These are phyloP conservation scores for Dinocampus coccinellae DNA, from an alignment of 2,888 invertebrate species.

Conservation along the genomic window DNA sequence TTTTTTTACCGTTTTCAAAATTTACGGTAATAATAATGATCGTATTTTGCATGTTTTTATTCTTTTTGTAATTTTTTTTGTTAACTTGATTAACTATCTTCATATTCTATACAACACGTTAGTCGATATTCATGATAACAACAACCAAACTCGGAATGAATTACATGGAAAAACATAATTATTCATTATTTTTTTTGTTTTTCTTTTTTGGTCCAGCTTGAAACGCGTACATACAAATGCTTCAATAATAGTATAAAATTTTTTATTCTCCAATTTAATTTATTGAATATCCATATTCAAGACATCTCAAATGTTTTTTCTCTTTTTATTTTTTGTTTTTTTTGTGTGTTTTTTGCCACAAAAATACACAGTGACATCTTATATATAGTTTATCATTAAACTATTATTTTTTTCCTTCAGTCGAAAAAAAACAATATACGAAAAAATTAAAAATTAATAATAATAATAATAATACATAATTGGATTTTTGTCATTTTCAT, in stretches of 20 bases:
- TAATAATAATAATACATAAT: too few species aligned
- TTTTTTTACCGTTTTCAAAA: slow-evolving; percentile 4
- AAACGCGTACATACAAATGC: slow-evolving; percentile 46
- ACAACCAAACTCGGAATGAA: slow-evolving; percentile 52
- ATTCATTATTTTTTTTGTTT: slow-evolving; percentile 23
- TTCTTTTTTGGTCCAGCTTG: slow-evolving; percentile 45
- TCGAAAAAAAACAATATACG: slow-evolving; percentile 27
- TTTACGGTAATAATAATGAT: slow-evolving; percentile 18
- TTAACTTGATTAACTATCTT: slow-evolving; percentile 28
- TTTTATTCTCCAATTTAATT: slow-evolving; percentile 16
- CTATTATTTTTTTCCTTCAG: slow-evolving; percentile 19
- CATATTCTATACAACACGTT: slow-evolving; percentile 47
- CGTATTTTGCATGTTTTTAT: slow-evolving; percentile 2
- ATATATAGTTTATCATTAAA: slow-evolving; percentile 36
- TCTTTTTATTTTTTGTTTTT: slow-evolving; percentile 35
- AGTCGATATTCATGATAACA: slow-evolving; percentile 51
- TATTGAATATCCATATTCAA: slow-evolving; percentile 39
- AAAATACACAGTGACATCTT: slow-evolving; percentile 45
- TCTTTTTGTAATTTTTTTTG: slow-evolving; percentile 18
- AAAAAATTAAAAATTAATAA: neutral
- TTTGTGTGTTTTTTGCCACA: slow-evolving; percentile 39
- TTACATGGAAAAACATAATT: slow-evolving; percentile 50
- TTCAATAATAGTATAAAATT: slow-evolving; percentile 43
- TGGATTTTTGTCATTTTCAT: slow-evolving; percentile 25
- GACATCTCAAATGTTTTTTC: slow-evolving; percentile 12